Conservation (phyloP, 2,888 invertebrate genomes). For the Agonopterix alstromeriana region DNA sequence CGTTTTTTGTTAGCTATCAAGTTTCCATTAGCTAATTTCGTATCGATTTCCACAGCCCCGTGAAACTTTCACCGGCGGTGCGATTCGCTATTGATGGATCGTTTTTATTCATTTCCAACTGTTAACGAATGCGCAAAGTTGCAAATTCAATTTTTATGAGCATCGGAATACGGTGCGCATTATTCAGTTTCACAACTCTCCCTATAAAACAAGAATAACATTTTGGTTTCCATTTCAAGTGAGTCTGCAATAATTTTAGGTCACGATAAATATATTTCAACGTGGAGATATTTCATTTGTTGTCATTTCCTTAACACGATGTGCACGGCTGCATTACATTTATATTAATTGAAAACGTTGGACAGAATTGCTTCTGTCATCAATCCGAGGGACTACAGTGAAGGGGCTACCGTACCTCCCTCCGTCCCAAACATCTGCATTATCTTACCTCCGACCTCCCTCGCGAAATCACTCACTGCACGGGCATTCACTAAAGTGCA, state of each 20-base stretch:
- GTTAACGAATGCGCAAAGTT: constrained; percentile 48
- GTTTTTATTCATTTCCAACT: constrained; percentile 61
- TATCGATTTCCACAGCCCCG: constrained; percentile 54
- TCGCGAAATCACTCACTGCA: constrained; percentile 61
- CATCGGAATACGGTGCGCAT: constrained; percentile 37
- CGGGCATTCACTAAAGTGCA: constrained; percentile 69
- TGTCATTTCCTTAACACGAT: constrained; percentile 5
- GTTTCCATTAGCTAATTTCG: constrained; percentile 75
- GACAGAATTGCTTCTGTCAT: constrained; percentile 63
- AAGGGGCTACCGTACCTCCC: constrained; percentile 29
- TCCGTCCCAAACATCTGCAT: constrained; percentile 61
- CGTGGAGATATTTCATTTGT: not conserved
- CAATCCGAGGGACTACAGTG: constrained; percentile 32
- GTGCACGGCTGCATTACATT: constrained; percentile 36
- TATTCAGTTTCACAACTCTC: constrained; percentile 37
- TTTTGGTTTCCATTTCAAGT: not conserved
- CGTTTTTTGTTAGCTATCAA: constrained; percentile 71
- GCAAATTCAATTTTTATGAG: constrained; percentile 56
- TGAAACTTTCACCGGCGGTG: constrained; percentile 44
- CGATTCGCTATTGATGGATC: constrained; percentile 64
- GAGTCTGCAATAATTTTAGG: not conserved
- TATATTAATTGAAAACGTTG: constrained; percentile 67
- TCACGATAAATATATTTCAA: too few species aligned
- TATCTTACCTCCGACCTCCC: constrained; percentile 65
- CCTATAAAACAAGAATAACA: constrained; percentile 2